These are phyloP conservation scores for Phanerotoma sp. DNA, from an alignment of 2,888 invertebrate genomes.

Conservation along the genomic window DNA sequence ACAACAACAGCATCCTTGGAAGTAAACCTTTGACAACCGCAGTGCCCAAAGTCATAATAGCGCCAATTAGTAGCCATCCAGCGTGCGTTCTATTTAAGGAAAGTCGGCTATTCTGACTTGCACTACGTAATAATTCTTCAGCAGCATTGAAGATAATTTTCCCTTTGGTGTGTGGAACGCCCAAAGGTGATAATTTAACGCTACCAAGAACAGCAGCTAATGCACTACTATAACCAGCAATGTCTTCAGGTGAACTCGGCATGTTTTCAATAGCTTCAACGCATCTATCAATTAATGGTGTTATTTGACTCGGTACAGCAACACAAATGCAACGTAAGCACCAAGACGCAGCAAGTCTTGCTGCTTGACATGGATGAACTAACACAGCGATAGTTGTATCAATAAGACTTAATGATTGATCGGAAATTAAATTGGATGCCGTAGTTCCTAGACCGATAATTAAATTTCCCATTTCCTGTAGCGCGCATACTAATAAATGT, in stretches of 20 bases:
- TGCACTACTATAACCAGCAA: conserved; percentile 91
- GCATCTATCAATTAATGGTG: conserved; percentile 89
- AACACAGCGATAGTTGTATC: conserved; percentile 82
- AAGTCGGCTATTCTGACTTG: conserved; percentile 93
- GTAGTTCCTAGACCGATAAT: conserved; percentile 93
- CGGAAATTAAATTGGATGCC: conserved; percentile 85
- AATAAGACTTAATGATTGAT: conserved; percentile 80
- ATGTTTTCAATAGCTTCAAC: conserved; percentile 86
- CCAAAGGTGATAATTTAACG: conserved; percentile 84
- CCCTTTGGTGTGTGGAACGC: conserved; percentile 95
- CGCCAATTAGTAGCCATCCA: conserved; percentile 96
- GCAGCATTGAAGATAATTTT: conserved; percentile 96
- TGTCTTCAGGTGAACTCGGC: conserved; percentile 85
- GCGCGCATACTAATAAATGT: conserved; percentile 87
- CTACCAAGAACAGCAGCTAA: conserved; percentile 92
- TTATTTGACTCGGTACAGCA: conserved; percentile 92
- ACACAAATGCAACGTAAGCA: conserved; percentile 89
- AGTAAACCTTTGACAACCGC: conserved; percentile 90
- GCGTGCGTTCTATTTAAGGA: conserved; percentile 95
- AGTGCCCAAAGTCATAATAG: conserved; percentile 93
- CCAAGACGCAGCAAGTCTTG: conserved; percentile 93
- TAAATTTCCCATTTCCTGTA: conserved; percentile 91
- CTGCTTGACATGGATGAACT: conserved; percentile 92
- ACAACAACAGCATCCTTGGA: conserved; percentile 89
- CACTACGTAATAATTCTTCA: conserved; percentile 92